Conservation (phyloP, 2,797 vertebrate species). For the Streptopelia turtur region DNA sequence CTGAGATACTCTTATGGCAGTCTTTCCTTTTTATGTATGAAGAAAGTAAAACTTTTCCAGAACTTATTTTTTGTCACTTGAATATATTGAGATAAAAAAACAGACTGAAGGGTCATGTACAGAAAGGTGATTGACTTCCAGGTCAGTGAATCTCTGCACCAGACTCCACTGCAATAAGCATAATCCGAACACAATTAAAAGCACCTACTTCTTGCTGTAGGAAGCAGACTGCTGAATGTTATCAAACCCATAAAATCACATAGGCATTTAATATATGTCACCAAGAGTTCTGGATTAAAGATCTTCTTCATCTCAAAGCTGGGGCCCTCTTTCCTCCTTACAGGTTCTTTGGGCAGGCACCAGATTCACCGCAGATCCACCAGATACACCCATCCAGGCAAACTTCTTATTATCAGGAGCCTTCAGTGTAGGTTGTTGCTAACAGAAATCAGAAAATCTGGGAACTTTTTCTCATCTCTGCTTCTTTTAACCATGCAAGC, state of each 20-base stretch:
- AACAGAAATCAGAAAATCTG: not conserved
- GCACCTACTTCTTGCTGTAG: not conserved
- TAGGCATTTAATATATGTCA: fast-evolving
- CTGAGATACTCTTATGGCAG: not conserved
- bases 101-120: fast-evolving
- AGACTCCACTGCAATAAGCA: not conserved
- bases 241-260: not conserved
- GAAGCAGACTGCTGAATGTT: not conserved
- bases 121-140: not conserved
- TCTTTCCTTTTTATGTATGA: not conserved
- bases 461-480: not conserved
- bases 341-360: not conserved
- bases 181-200: not conserved
- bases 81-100: not conserved
- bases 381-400: not conserved
- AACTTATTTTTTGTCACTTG: not conserved
- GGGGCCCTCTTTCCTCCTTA: fast-evolving
- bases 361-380: not conserved
- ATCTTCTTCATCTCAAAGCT: not conserved
- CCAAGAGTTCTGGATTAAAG: not conserved
- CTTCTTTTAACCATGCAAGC: not conserved
- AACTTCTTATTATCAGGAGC: not conserved
- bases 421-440: not conserved
- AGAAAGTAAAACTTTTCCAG: not conserved
- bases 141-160: not conserved